These are phyloP conservation scores for Macrophya annulata DNA, from an alignment of 2,888 invertebrate genomes.

Conservation along the genomic window DNA sequence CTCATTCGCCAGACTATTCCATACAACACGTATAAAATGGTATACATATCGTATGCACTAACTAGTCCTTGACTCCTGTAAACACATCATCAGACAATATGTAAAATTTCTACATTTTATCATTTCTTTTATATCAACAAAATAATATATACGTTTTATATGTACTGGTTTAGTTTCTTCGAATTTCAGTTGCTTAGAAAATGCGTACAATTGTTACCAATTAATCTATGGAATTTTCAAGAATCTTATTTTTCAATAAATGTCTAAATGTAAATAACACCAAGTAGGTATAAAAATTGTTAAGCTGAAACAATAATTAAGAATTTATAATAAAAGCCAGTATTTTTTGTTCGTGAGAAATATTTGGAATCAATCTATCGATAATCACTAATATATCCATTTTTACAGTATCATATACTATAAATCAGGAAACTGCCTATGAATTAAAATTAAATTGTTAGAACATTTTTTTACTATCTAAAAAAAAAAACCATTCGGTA, in stretches of 20 bases:
- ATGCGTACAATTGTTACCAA: neutral
- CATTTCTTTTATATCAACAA: neutral
- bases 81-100: conserved; percentile 71
- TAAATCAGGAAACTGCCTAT: neutral
- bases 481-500: neutral
- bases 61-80: conserved; percentile 74
- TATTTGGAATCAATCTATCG: neutral
- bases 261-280: neutral
- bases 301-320: neutral
- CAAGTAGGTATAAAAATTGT: neutral
- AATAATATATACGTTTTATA: conserved; percentile 5
- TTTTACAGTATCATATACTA: neutral
- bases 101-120: conserved; percentile 26
- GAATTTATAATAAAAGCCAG: neutral
- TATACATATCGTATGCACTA: conserved; percentile 72
- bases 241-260: neutral
- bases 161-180: conserved; percentile 9
- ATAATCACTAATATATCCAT: neutral
- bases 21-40: conserved; percentile 70
- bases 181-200: neutral
- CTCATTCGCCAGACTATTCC: conserved; percentile 70
- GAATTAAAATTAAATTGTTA: conserved; percentile 9
- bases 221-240: neutral
- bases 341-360: neutral
- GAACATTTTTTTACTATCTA: neutral